Evolutionary conservation across 1,140 invertebrate genomes (phyloP).

Genomic region (Coptotermes formosanus): DNA sequence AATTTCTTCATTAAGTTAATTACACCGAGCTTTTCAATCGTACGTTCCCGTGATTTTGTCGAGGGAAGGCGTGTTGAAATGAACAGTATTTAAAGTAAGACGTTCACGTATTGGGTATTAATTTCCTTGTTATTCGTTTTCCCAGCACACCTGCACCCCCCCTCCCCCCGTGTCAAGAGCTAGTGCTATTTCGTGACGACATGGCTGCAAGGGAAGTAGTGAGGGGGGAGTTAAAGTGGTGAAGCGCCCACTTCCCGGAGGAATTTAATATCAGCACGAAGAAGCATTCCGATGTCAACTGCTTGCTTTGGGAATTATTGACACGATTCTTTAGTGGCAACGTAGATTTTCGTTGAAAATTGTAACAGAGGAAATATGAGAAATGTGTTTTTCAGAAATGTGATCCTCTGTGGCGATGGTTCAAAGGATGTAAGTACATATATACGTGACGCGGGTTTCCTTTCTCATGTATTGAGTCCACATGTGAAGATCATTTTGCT

Average conservation of each 20-base stretch:
- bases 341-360: neutral
- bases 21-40: neutral
- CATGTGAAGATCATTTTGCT: too few relatives aligned
- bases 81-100: neutral
- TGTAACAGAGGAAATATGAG: neutral
- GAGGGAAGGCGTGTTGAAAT: neutral
- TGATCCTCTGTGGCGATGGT: too few relatives aligned
- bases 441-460: too few relatives aligned
- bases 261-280: conserved; percentile 16
- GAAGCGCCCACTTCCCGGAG: neutral
- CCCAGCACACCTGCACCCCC: neutral
- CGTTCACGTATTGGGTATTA: neutral
- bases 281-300: conserved; percentile 7
- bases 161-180: neutral
- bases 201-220: neutral
- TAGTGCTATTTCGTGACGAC: neutral
- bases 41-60: neutral
- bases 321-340: neutral
- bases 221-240: neutral
- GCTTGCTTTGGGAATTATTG: neutral
- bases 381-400: neutral
- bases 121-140: neutral
- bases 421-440: too few relatives aligned
- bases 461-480: too few relatives aligned
- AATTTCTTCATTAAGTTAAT: too few relatives aligned